Percentiles rank a stretch among this genome's conserved stretches.
Conservation (phyloP, 2,888 invertebrate species). For the Agrotis puta region DNA sequence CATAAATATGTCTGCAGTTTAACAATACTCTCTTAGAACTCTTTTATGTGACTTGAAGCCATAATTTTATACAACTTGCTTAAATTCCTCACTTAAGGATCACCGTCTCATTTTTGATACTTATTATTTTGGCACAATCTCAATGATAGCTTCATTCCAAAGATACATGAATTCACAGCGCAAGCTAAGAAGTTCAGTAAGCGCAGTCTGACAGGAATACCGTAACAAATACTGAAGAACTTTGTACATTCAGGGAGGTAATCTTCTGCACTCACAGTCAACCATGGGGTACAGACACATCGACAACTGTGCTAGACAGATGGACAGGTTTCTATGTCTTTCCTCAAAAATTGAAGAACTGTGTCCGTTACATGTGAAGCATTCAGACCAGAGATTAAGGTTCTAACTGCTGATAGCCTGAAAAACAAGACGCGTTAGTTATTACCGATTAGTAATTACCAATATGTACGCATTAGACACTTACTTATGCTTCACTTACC, state of each 20-base stretch:
- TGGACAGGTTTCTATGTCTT: no score
- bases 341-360: not conserved
- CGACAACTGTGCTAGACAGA: not conserved
- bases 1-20: no score
- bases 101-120: not conserved
- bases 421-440: not conserved
- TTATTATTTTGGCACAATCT: not conserved
- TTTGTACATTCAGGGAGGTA: not conserved
- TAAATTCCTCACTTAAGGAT: not conserved
- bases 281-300: accelerated
- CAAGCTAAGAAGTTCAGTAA: not conserved
- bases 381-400: not conserved
- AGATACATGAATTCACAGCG: not conserved
- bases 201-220: not conserved
- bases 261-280: not conserved
- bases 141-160: not conserved
- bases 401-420: not conserved
- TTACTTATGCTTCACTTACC: not conserved
- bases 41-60: no score
- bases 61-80: no score
- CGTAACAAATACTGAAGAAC: not conserved
- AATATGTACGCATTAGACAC: not conserved
- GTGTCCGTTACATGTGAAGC: not conserved
- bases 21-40: no score
- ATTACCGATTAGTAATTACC: not conserved